A percentile compares a stretch with the other conserved stretches of the same genome.
Evolutionary conservation across 2,888 invertebrate species (phyloP).

Genomic region (Xylota sylvarum): DNA sequence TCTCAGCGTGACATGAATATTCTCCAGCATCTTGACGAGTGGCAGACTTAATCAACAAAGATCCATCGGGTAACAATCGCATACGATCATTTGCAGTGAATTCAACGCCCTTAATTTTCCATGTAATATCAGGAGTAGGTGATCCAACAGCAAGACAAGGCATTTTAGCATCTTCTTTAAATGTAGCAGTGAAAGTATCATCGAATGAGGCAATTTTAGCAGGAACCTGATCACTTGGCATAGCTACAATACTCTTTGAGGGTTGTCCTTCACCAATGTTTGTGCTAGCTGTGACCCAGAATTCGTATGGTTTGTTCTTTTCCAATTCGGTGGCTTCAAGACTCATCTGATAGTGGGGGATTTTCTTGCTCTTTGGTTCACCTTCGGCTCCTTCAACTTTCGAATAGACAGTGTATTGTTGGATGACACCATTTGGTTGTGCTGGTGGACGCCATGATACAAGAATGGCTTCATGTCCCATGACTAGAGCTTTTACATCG

Average conservation of each 20-base stretch:
- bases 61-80: constrained; percentile 94
- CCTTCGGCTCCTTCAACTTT: constrained; percentile 89
- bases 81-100: constrained; percentile 93
- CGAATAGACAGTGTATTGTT: constrained; percentile 96
- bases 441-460: constrained; percentile 97
- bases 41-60: constrained; percentile 95
- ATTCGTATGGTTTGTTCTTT: constrained; percentile 93
- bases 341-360: constrained; percentile 93
- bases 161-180: constrained; percentile 95
- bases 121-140: constrained; percentile 94
- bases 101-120: constrained; percentile 94
- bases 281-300: constrained; percentile 97
- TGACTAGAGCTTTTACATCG: constrained; percentile 96
- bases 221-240: constrained; percentile 92
- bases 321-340: constrained; percentile 94
- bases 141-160: constrained; percentile 97
- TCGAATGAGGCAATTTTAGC: constrained; percentile 98
- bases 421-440: constrained; percentile 96
- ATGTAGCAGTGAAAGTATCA: constrained; percentile 95
- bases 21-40: constrained; percentile 96
- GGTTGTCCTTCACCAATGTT: constrained; percentile 97
- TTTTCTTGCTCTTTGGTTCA: constrained; percentile 91
- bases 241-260: constrained; percentile 93
- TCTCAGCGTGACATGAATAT: constrained; percentile 96
- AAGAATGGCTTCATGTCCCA: constrained; percentile 95